These are phyloP conservation scores for Ptychoptera albimana DNA, from an alignment of 2,888 invertebrate species.

Conservation along the genomic window DNA sequence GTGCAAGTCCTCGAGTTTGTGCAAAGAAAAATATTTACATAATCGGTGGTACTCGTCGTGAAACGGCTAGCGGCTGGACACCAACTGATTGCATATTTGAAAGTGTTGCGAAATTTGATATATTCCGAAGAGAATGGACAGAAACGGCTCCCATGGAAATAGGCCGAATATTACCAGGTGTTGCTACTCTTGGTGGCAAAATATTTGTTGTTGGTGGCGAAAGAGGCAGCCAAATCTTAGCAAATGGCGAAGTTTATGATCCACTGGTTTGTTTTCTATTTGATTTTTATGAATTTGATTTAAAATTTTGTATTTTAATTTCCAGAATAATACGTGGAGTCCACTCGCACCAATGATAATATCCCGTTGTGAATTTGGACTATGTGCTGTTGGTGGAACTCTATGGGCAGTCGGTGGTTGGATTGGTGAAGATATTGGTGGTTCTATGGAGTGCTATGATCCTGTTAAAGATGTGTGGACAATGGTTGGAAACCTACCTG, in stretches of 20 bases:
- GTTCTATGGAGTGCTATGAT: slow-evolving; percentile 76
- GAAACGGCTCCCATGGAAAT: slow-evolving; percentile 67
- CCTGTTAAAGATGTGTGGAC: slow-evolving; percentile 64
- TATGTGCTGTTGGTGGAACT: slow-evolving; percentile 67
- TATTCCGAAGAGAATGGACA: slow-evolving; percentile 52
- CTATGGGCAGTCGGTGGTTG: slow-evolving; percentile 85
- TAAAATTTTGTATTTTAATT: slow-evolving; percentile 7
- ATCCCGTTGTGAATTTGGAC: slow-evolving; percentile 77
- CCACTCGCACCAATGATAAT: slow-evolving; percentile 58
- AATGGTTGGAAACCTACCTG: slow-evolving; percentile 60
- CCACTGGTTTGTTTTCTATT: slow-evolving; percentile 35
- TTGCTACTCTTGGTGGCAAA: slow-evolving; percentile 65
- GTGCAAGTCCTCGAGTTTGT: slow-evolving; percentile 63
- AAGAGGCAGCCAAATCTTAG: slow-evolving; percentile 73
- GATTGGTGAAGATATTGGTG: slow-evolving; percentile 83
- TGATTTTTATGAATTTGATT: slow-evolving; percentile 4
- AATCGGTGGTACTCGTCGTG: slow-evolving; percentile 76
- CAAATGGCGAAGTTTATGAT: slow-evolving; percentile 74
- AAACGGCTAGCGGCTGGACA: slow-evolving; percentile 56
- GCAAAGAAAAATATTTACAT: slow-evolving; percentile 78
- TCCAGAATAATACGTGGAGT: slow-evolving; percentile 39
- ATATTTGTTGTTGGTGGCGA: slow-evolving; percentile 88
- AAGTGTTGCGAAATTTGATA: slow-evolving; percentile 68
- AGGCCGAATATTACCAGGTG: slow-evolving; percentile 76
- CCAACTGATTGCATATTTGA: slow-evolving; percentile 69